Percentiles rank a stretch among this genome's conserved stretches.
These are phyloP conservation scores for Channa striata DNA, from an alignment of 2,797 vertebrate genomes.

Conservation along the genomic window DNA sequence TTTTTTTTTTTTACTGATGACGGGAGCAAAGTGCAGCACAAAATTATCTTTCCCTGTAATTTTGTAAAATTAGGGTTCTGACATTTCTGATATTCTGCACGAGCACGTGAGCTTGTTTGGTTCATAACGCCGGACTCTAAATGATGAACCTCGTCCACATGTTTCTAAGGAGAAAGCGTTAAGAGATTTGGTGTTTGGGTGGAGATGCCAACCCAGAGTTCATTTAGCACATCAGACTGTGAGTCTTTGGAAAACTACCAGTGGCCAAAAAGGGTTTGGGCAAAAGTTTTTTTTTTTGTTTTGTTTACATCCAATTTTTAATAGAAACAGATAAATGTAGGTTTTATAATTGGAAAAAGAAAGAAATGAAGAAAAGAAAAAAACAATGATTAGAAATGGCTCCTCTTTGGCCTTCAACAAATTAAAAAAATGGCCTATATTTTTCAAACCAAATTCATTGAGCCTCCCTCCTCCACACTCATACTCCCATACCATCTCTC, in stretches of 20 bases:
- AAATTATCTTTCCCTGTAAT: background rate
- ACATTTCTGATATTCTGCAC: slow-evolving; percentile 3
- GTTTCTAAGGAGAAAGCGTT: slow-evolving; percentile 13
- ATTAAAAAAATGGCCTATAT: background rate
- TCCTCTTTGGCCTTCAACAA: background rate
- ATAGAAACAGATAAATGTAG: background rate
- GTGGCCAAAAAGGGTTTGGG: background rate
- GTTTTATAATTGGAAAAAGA: slow-evolving; percentile 2
- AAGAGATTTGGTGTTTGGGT: slow-evolving; percentile 15
- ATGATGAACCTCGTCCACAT: background rate
- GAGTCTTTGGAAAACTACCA: background rate
- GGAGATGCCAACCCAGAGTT: slow-evolving; percentile 15
- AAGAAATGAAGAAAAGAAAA: background rate
- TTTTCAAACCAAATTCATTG: background rate
- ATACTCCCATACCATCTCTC: background rate
- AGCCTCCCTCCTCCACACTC: background rate
- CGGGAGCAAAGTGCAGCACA: slow-evolving; percentile 5
- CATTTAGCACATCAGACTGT: slow-evolving; percentile 20
- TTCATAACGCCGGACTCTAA: background rate
- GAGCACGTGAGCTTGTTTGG: background rate
- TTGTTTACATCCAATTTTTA: background rate
- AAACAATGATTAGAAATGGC: background rate
- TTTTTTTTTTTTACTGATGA: slow-evolving; percentile 2
- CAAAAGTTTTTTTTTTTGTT: background rate
- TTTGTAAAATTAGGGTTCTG: background rate